Percentiles rank a stretch among this genome's conserved stretches.
These are phyloP conservation scores for Brachypteracias leptosomus DNA, from an alignment of 2,113 vertebrate species.

Conservation along the genomic window DNA sequence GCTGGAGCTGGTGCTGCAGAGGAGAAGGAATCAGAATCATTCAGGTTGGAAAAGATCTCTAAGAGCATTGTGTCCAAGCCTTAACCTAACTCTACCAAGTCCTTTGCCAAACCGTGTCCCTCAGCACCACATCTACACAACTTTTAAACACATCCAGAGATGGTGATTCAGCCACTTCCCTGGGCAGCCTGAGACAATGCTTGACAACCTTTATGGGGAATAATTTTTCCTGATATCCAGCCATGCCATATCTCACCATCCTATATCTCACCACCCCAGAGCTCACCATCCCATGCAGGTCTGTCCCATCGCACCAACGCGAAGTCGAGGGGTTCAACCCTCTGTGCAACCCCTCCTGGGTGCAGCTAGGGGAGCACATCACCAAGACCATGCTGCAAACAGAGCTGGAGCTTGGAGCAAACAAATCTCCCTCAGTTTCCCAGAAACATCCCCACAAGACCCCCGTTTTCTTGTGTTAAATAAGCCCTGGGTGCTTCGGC, in stretches of 20 bases:
- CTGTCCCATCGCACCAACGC: accelerated
- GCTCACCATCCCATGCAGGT: background rate
- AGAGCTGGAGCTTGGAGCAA: background rate
- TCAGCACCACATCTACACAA: too few relatives aligned
- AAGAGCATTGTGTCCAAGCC: too few relatives aligned
- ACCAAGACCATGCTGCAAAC: background rate
- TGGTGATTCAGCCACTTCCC: too few relatives aligned
- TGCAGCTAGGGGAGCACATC: background rate
- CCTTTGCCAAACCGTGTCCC: too few relatives aligned
- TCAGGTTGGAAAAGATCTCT: too few relatives aligned
- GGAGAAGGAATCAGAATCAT: background rate
- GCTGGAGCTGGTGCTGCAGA: background rate
- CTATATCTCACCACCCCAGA: accelerated
- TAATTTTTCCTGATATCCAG: too few relatives aligned
- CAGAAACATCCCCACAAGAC: background rate
- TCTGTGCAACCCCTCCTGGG: accelerated
- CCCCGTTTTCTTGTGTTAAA: background rate
- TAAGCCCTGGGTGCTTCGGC: background rate
- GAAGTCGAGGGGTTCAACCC: background rate
- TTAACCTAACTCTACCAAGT: too few relatives aligned
- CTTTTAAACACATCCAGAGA: too few relatives aligned
- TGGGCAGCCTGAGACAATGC: too few relatives aligned
- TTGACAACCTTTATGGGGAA: too few relatives aligned
- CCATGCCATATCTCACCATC: background rate
- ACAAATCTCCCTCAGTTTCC: background rate